These are phyloP conservation scores for Drosophila tripunctata DNA, from an alignment of 2,888 invertebrate species.

Conservation along the genomic window DNA sequence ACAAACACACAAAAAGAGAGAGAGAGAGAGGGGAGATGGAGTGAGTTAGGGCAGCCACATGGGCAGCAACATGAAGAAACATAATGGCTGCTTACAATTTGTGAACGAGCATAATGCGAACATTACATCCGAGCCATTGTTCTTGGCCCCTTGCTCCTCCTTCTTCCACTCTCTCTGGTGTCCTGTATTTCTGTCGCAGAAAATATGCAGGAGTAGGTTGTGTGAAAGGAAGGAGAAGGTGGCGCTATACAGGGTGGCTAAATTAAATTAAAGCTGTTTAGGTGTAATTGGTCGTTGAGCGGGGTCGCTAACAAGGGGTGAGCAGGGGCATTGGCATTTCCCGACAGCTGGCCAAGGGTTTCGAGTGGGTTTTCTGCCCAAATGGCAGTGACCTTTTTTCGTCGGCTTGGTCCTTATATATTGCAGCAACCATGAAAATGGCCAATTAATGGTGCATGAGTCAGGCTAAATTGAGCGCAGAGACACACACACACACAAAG, in stretches of 20 bases:
- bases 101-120: conserved; percentile 81
- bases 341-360: conserved; percentile 20
- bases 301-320: conserved; percentile 43
- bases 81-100: conserved; percentile 81
- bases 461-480: conserved; percentile 72
- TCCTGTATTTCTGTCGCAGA: background rate
- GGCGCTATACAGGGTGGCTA: conserved; percentile 52
- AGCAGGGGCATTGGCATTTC: background rate
- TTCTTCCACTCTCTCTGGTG: background rate
- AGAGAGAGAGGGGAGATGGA: background rate
- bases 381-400: conserved; percentile 69
- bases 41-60: conserved; percentile 26
- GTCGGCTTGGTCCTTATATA: conserved; percentile 36
- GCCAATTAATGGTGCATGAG: conserved; percentile 77
- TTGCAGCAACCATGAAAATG: conserved; percentile 74
- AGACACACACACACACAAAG: conserved; percentile 28
- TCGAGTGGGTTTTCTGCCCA: conserved; percentile 37
- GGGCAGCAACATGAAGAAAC: conserved; percentile 73
- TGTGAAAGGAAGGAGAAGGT: conserved; percentile 6
- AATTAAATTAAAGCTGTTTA: conserved; percentile 80
- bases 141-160: conserved; percentile 39
- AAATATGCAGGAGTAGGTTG: too few species aligned
- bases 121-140: conserved; percentile 80
- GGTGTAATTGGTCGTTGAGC: conserved; percentile 79
- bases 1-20: conserved; percentile 19